phyloP scores from a whole-genome alignment of 2,888 invertebrate species.

The Nebria brevicollis region DNA sequence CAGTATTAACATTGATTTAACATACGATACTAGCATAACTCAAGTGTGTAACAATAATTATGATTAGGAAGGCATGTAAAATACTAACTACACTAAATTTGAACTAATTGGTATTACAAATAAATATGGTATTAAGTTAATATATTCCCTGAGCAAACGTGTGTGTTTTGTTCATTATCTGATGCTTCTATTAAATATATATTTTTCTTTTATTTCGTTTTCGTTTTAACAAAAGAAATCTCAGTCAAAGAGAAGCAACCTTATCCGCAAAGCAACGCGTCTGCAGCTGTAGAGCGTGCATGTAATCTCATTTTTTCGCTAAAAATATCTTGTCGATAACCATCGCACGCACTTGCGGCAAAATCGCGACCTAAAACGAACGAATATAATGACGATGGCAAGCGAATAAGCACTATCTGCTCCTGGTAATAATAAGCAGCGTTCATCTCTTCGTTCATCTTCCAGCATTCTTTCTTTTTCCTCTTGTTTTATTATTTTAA shows the following conservation, averaged over 20 bases:
- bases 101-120: too few species aligned
- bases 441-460: conserved; percentile 1
- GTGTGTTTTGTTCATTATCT: too few species aligned
- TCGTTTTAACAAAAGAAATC: not conserved
- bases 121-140: too few species aligned
- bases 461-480: not conserved
- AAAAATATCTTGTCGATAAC: conserved; percentile 5
- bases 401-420: not conserved
- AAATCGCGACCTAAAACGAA: not conserved
- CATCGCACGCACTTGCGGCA: not conserved
- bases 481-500: not conserved
- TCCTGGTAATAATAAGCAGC: conserved; percentile 32
- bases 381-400: conserved; percentile 9
- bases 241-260: not conserved
- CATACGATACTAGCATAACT: too few species aligned
- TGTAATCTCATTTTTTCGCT: conserved; percentile 9
- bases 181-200: too few species aligned
- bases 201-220: not conserved
- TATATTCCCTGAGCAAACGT: too few species aligned
- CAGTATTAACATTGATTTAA: too few species aligned
- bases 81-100: too few species aligned
- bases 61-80: too few species aligned
- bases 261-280: not conserved
- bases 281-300: not conserved
- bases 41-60: too few species aligned